Base-by-base conservation (phyloP, 1,140 invertebrate species). In the Drosophila parabipectinata region DNA sequence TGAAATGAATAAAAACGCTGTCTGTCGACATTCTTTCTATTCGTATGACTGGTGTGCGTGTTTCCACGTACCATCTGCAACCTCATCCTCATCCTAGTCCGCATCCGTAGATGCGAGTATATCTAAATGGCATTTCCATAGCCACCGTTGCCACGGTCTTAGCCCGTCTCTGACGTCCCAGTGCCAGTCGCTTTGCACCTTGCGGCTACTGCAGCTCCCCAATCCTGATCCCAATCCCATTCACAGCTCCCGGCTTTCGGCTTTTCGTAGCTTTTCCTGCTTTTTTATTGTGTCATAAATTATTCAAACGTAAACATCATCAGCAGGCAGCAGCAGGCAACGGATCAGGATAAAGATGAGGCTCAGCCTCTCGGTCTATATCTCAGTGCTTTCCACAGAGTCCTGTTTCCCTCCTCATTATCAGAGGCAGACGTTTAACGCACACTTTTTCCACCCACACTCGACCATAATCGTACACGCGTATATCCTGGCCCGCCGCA, bases 291-390 rank as follows among this genome's bases (percentile, higher is more conserved):
- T 79, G 61, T 84, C 82, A 91, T 91, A 91, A 91, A 91, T 91
- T 91, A 91, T 91, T 91, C 90, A 91, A 90, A 91, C 72, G 79
- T 75, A 91, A 91, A 91, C 90, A 90, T 91, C 89, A 91, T 83
- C 89, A 91, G 34, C 39, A 54, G 53, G 69, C 39, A 32, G 69
- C 53, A 63, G 69, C 53, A 63, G 69, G 53, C 47, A 39, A 39
- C 47, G 67, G 72, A 64, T 76, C 60, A 53, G 71, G 60, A 75
- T 69, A 72, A 78, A 78, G 76, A 72, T 66, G 67, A 32, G 67
- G 60, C 67, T 66, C 75, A 72, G 61, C 68, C 75, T 30, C n/a
- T 7, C 30, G 34, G 48, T 48, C 56, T 57, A 48, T 59, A 47
- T 34, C 39, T 30, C 28, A 18, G 41, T 41, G 57, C 57, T 28